These are phyloP conservation scores for Schizopygopsis malacanthus DNA, from an alignment of 2,797 vertebrate species.

Conservation along the genomic window DNA sequence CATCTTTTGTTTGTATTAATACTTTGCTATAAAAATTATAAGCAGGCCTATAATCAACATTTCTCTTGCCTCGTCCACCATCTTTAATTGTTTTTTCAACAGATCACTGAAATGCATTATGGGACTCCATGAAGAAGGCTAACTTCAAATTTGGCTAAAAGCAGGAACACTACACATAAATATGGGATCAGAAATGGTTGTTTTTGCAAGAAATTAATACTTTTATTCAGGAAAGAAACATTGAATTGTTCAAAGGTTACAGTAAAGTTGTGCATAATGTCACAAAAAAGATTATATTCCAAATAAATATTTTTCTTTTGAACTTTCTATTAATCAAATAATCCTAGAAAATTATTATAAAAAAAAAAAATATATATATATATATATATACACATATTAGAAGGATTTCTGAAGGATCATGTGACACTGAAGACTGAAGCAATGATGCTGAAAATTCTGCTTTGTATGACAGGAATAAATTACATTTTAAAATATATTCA, in stretches of 20 bases:
- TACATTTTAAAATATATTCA: too few relatives aligned
- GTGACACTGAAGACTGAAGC: not conserved
- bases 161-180: not conserved
- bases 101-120: not conserved
- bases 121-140: not conserved
- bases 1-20: not conserved
- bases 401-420: not conserved
- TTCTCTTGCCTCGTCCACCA: not conserved
- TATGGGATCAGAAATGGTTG: not conserved
- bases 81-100: not conserved
- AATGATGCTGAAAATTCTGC: not conserved
- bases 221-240: not conserved
- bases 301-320: too few relatives aligned
- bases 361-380: not conserved
- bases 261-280: not conserved
- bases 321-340: not conserved
- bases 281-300: not conserved
- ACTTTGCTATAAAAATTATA: not conserved
- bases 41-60: not conserved
- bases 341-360: too few relatives aligned
- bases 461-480: not conserved
- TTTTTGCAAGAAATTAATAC: not conserved
- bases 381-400: not conserved
- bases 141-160: not conserved
- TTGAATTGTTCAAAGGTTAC: not conserved